Evolutionary conservation across 2,888 invertebrate species (phyloP), one percentile per base, ranked within the genome.

Genomic region (Mystacides longicornis): DNA sequence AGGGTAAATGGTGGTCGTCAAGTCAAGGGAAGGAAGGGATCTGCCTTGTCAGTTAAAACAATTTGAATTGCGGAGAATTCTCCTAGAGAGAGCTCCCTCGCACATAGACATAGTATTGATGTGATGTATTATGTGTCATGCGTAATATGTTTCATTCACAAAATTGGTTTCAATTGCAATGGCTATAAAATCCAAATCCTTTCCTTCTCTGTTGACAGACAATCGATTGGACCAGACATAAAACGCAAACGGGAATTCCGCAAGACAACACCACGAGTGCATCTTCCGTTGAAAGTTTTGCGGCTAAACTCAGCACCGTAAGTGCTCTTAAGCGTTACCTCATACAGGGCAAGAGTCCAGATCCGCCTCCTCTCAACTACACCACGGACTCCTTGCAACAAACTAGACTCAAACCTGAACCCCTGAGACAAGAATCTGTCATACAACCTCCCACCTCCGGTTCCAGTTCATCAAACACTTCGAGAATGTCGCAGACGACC

Each of bases 201-300:
- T 81, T 81, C 81, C 81, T 81, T 81, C 79, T 82, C 79, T 82
- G 81, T 83, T 81, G 80, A 79, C 82, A 82, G 83, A 81, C 71
- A 65, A 70, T 67, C 69, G 64, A 59, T 68, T 70, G 71, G 73
- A 71, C 74, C 75, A 76, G 74, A 53, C 46, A 58, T 23, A 57
- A 55, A 57, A 56, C 56, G 46, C 16, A 45, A 46, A 73, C 67
- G 71, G 72, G 68, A 72, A 69, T 68, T 65, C 69, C 69, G 69
- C 23, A 31, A 18, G 45, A 22, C 18, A 45, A 23, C 42, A 23
- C 52, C 37, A 46, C 68, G 14, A 47, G 46, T 23, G 43, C 52
- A 23, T 20, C 68, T 65, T 69, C 69, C 69, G 22, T 21, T 22
- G 47, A 31, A n/a, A 31, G n/a, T 11, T 46, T 19, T 11, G 48